Base-by-base conservation (phyloP, 1,140 invertebrate species). In the Procambarus clarkii region DNA sequence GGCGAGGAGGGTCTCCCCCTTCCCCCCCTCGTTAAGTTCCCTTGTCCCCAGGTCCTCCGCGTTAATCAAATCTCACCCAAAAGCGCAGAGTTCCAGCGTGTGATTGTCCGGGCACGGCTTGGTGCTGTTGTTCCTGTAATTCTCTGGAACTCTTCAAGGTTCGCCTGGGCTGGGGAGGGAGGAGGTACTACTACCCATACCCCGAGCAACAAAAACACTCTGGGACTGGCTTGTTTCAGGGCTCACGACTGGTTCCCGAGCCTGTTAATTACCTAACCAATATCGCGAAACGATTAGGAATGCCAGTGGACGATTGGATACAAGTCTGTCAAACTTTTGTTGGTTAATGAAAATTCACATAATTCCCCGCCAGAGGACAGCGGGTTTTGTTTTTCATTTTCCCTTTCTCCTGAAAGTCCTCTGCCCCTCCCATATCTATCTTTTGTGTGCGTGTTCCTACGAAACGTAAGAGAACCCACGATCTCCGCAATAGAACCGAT, bases 31-130 rank as follows among this genome's bases (percentile, higher is more conserved):
- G 80, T 89, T 89, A 89, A 89, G 87, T 83, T 74, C 64, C 64
- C 79, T 83, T 89, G 60, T 81, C 80, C 78, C 79, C 45, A 9
- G 5, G 3, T 86, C 71, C 76, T 86, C 21, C 46, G 74, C 78
- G 87, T 89, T 89, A 89, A 89, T 89, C 87, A 82, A 81, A 89
- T 89, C 87, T 83, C 80, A 58, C 87, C 80, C 87, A 81, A 81
- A 89, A 82, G 60, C 87, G 54, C 48, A 34, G 46, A 44, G 46
- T 54, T 64, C 69, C 64, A 54, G 34, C 79, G 45, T 44, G 64
- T 83, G 79, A 83, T 76, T 69, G 87, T 87, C 24, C 74, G 46
- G 34, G 46, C 76, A 7, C 8, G 34, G 21, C 60, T 21, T 21
- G 71, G 46, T 78, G 48, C 74, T 60, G 46, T 45, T 60, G 76